Base-by-base conservation (phyloP, 2,888 invertebrate genomes). In the Lingula anatina region DNA sequence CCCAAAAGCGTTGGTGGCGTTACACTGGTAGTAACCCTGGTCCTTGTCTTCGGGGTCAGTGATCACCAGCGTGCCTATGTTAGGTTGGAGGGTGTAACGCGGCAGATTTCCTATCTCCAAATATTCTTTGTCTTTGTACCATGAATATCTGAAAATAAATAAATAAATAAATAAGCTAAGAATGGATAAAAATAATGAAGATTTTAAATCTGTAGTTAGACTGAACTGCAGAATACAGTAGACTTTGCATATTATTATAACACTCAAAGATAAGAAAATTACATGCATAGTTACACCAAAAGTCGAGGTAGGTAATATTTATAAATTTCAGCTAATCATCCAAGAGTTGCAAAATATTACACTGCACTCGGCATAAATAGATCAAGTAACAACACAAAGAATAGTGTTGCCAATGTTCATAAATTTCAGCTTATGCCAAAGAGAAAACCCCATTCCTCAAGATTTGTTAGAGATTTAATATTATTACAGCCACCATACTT, bases 111-210 rank as follows among this genome's bases (percentile, higher is more conserved):
- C 88, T 73, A 89, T 88, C 62, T 91, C 86, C 80, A 95, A 97
- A n/a, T 85, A 82, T 68, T 91, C 90, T 48, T 94, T 95, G 82
- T 97, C 95, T 78, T 96, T 96, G 57, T 89, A 84, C 97, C 97
- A 97, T 68, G 84, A 83, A 64, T 80, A 81, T 37, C 80, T 81
- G 64, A 40, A n/a, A n/a, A n/a, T n/a, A n/a, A n/a, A n/a, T n/a
- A 35, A 12, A 46, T 12, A 15, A 25, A n/a, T n/a, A n/a, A n/a
- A n/a, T n/a, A n/a, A n/a, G 15, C 7, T 31, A 12, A 12, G 9
- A 31, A 12, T 31, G 2, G 43, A 43, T 38, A 40, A 50, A 24
- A 52, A 41, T 23, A 46, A 21, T 15, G 37, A 7, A 36, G 44
- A 20, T n/a, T n/a, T n/a, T n/a, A n/a, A n/a, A n/a, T n/a, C n/a